A percentile compares a stretch with the other conserved stretches of the same genome.
These are phyloP conservation scores for Piprites chloris DNA, from an alignment of 2,113 vertebrate species.

Conservation along the genomic window DNA sequence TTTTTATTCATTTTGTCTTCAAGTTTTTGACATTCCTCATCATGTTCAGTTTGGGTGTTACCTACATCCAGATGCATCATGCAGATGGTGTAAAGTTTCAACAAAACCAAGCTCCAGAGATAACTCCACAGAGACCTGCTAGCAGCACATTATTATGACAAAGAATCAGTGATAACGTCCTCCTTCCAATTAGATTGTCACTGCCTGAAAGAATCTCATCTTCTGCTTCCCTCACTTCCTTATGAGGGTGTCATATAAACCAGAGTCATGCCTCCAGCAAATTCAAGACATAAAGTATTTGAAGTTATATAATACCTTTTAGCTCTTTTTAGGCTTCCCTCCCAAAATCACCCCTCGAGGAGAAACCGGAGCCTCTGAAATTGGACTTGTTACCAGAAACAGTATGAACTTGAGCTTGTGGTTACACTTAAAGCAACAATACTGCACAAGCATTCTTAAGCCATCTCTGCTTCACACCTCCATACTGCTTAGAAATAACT, in stretches of 20 bases:
- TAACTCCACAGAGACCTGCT: neutral
- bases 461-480: neutral
- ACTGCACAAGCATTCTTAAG: neutral
- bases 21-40: neutral
- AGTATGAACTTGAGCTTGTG: neutral
- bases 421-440: neutral
- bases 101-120: neutral
- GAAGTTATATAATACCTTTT: neutral
- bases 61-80: neutral
- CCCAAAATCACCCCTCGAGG: neutral
- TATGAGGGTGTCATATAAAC: neutral
- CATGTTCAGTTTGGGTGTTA: neutral
- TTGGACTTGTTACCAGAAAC: neutral
- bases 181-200: neutral
- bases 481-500: neutral
- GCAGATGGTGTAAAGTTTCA: neutral
- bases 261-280: neutral
- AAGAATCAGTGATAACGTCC: accelerated
- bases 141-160: neutral
- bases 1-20: neutral
- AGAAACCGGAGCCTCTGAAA: neutral
- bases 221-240: neutral
- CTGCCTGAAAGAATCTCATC: neutral
- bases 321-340: neutral
- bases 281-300: neutral